phyloP scores from a whole-genome alignment of 2,888 invertebrate genomes.

The Apamea crenata region DNA sequence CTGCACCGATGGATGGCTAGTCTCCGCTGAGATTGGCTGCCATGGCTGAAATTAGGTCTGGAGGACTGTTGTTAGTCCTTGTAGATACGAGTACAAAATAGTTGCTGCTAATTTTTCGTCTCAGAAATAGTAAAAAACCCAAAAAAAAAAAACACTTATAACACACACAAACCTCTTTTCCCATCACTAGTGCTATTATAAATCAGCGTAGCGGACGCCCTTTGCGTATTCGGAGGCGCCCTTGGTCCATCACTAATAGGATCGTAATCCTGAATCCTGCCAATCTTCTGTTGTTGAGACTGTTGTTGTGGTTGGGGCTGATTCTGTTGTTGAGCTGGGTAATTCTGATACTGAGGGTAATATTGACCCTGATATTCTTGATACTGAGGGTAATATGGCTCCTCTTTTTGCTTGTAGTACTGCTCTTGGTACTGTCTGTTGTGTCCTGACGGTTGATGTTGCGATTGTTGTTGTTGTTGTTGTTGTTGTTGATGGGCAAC shows the following conservation, averaged over 20 bases:
- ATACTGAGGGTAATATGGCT: conserved; percentile 71
- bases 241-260: conserved; percentile 93
- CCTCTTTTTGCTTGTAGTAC: conserved; percentile 54
- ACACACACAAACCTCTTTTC: conserved; percentile 81
- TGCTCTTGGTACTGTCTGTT: conserved; percentile 73
- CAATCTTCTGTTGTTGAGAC: conserved; percentile 86
- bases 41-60: not conserved
- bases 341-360: conserved; percentile 64
- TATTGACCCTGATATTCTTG: conserved; percentile 60
- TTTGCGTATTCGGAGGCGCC: conserved; percentile 93
- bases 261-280: conserved; percentile 95
- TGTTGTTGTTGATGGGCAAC: conserved; percentile 40
- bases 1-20: not conserved
- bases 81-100: not conserved
- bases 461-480: conserved; percentile 51
- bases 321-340: conserved; percentile 75
- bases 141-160: not conserved
- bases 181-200: conserved; percentile 91
- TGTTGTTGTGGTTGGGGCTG: conserved; percentile 61
- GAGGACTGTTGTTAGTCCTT: too few relatives aligned
- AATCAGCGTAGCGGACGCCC: conserved; percentile 95
- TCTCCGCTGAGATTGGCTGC: not conserved
- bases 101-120: not conserved
- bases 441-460: conserved; percentile 57
- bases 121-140: conserved; percentile 2